Conservation (phyloP, 2,797 vertebrate species). For the Spea hammondii region DNA sequence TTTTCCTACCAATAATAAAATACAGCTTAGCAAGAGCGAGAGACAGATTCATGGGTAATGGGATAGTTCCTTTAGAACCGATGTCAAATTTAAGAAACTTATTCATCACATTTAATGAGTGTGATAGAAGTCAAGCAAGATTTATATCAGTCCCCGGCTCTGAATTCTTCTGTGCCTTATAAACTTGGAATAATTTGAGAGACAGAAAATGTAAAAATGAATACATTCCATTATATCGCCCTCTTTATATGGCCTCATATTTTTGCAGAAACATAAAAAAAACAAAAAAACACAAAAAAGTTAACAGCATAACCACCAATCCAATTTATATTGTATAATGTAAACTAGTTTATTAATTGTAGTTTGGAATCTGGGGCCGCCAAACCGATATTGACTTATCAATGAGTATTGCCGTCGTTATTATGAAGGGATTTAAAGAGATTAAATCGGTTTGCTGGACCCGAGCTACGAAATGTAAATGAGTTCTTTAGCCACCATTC, state of each 20-base stretch:
- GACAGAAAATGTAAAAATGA: not conserved
- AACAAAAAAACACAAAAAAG: not conserved
- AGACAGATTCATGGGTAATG: not conserved
- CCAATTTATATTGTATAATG: too few species aligned
- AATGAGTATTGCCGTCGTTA: too few species aligned
- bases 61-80: not conserved
- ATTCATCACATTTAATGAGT: constrained; percentile 2
- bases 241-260: not conserved
- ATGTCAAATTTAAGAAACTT: not conserved
- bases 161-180: not conserved
- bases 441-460: too few species aligned
- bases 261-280: not conserved
- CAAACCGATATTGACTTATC: too few species aligned
- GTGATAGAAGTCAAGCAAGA: not conserved
- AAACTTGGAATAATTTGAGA: not conserved
- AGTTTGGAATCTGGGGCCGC: too few species aligned
- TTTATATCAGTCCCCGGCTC: not conserved
- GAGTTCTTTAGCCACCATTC: too few species aligned
- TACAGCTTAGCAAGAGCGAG: not conserved
- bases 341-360: too few species aligned
- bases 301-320: too few species aligned
- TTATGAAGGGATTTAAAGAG: too few species aligned
- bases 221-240: not conserved
- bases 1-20: not conserved
- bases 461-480: too few species aligned